Base-by-base conservation (phyloP, 2,113 vertebrate species). In the Todiramphus saurophagus region DNA sequence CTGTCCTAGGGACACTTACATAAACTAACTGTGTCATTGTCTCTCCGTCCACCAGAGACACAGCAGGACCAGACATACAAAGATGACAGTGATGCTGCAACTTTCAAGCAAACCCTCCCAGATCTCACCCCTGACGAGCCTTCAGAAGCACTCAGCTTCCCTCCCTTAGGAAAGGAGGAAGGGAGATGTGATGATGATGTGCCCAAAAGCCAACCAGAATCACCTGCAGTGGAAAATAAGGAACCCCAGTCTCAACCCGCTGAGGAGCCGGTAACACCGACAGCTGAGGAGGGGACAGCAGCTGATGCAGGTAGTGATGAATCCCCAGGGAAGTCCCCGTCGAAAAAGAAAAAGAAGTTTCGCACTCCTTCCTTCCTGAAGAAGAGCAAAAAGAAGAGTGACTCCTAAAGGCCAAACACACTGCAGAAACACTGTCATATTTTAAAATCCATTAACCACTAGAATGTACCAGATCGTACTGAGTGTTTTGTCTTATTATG, bases 271-370 rank as follows among this genome's bases (percentile, higher is more conserved):
- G 92, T 96, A 16, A 96, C 98, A 5, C 97, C 98, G 4, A 95
- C 96, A 3, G 88, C 96, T 5, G 98, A 98, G 97, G 99, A 99
- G 60, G 97, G 97, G 33, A 97, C 97, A 3, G 94, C 98, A 0
- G 98, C 94, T 4, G 99, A 99, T 67, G 98, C 98, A 51, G 99
- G 99, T 90, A 99, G 99, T 1, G 99, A 99, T 10, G 99, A 99
- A 95, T 99, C 99, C 81, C 99, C 99, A 43, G 99, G 99, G 97
- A 99, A 99, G 97, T 99, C 99, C 39, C 99, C 99, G 13, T 99
- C 99, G 9, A 99, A 99, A 97, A 99, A 99, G 98, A 99, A 99
- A 98, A 99, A 99, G 98, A 99, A 99, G 97, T 99, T 99, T 97
- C 99, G 99, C 91, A 99, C 99, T 62, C 99, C 99, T 74, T 99